Base-by-base conservation (phyloP, 1,140 invertebrate genomes). In the Rhopalosiphum padi region DNA sequence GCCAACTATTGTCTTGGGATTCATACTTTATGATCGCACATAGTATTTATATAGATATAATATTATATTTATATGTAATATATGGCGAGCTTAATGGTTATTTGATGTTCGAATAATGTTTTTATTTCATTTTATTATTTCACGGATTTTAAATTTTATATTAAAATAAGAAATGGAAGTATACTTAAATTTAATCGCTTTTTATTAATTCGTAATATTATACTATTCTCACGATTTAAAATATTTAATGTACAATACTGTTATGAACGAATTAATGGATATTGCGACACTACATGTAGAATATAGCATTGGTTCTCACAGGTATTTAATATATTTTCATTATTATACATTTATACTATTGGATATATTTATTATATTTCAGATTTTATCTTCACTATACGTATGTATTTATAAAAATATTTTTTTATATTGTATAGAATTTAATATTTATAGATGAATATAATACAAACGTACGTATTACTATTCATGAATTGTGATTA, bases 191-290 rank as follows among this genome's bases (percentile, higher is more conserved):
- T 77, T 77, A n/a, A 77, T 77, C 60, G n/a, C 5, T 77, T 30
- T 46, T 87, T 21, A 46, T 87, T 18, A 89, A 89, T 53, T 37
- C 48, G 23, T 25, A 53, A n/a, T 46, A 25, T 22, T 37, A 37
- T 89, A 53, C 87, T 51, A 89, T 89, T 89, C 87, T 89, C 87
- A 89, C 48, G 87, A n/a, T 37, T 53, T 87, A 6, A 37, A 89
- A 89, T n/a, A 25, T 87, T 87, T 48, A 48, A 87, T 87, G 86
- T 87, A 23, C 18, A 30, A 41, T 41, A 43, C 35, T 51, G n/a
- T n/a, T 87, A 48, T 51, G 18, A n/a, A 77, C 11, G 60, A n/a
- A 77, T n/a, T 85, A 86, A 41, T 46, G 5, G 25, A 86, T 15
- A 46, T 46, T 46, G 41, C 7, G 85, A 86, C 85, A 41, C 8